Conservation (phyloP, 2,797 vertebrate species). For the Enteromius viviparus region DNA sequence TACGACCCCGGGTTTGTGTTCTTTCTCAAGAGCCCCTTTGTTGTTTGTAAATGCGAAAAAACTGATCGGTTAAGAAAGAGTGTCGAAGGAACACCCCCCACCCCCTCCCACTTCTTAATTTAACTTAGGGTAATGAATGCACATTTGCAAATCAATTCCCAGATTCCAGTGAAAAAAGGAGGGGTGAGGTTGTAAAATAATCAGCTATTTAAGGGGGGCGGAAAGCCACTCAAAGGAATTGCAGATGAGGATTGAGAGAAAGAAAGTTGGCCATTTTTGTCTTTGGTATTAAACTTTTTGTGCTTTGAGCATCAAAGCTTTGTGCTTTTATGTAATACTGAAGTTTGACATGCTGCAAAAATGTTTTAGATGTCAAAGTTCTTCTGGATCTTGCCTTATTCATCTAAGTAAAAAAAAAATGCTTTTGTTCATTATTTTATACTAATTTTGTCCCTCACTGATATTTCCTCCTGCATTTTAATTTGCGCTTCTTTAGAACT, state of each 20-base stretch:
- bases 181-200: conserved; percentile 73
- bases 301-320: conserved; percentile 21
- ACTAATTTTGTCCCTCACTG: not conserved
- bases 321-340: conserved; percentile 26
- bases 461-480: conserved; percentile 40
- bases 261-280: conserved; percentile 54
- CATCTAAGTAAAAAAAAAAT: conserved; percentile 12
- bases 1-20: conserved; percentile 72
- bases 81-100: conserved; percentile 50
- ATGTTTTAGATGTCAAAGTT: conserved; percentile 62
- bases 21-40: conserved; percentile 74
- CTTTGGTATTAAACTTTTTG: conserved; percentile 43
- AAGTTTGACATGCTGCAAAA: conserved; percentile 36
- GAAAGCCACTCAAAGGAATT: conserved; percentile 60
- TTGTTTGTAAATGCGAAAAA: conserved; percentile 66
- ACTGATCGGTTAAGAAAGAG: conserved; percentile 59
- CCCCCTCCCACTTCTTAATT: conserved; percentile 62
- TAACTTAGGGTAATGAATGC: conserved; percentile 72
- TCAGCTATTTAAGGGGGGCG: conserved; percentile 58
- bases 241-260: conserved; percentile 61
- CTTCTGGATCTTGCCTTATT: conserved; percentile 58
- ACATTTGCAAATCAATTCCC: conserved; percentile 82
- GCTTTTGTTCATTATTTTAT: conserved; percentile 6
- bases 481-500: conserved; percentile 22
- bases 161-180: conserved; percentile 63